Evolutionary conservation across 2,888 invertebrate species (phyloP).

Genomic region (Drosophila mimica): DNA sequence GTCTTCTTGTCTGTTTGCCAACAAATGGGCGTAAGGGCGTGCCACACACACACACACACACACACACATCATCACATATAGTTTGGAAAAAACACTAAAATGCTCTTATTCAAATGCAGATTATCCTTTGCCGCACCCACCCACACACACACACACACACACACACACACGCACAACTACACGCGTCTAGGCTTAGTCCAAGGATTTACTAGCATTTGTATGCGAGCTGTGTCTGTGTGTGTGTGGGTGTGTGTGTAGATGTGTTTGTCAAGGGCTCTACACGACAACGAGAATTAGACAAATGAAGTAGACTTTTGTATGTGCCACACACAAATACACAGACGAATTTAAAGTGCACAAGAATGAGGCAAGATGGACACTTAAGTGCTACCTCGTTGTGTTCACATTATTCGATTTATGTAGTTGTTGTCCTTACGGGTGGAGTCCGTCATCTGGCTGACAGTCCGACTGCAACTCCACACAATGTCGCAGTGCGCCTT

Average conservation of each 20-base stretch:
- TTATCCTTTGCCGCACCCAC: conserved; percentile 72
- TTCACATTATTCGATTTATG: conserved; percentile 76
- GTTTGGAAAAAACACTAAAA: conserved; percentile 75
- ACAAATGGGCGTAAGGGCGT: conserved; percentile 65
- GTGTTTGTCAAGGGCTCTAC: conserved; percentile 60
- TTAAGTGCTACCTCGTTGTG: conserved; percentile 71
- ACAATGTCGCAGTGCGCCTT: conserved; percentile 57
- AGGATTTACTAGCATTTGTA: conserved; percentile 77
- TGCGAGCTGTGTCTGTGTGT: conserved; percentile 48
- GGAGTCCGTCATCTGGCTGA: conserved; percentile 30
- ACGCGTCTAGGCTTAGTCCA: conserved; percentile 67
- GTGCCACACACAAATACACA: conserved; percentile 45
- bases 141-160: conserved; percentile 36
- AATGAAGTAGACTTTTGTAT: conserved; percentile 77
- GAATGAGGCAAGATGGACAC: conserved; percentile 61
- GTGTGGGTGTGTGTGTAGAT: conserved; percentile 36
- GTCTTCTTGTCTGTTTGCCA: conserved; percentile 39
- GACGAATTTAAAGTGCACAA: conserved; percentile 58
- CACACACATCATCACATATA: conserved; percentile 37
- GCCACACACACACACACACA: conserved; percentile 22
- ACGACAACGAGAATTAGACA: conserved; percentile 74
- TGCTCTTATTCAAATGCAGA: conserved; percentile 81
- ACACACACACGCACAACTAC: conserved; percentile 43
- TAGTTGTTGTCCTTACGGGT: conserved; percentile 44
- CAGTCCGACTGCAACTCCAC: conserved; percentile 39